Conservation (phyloP, 2,797 vertebrate genomes). For the Phylloscopus collybita region DNA sequence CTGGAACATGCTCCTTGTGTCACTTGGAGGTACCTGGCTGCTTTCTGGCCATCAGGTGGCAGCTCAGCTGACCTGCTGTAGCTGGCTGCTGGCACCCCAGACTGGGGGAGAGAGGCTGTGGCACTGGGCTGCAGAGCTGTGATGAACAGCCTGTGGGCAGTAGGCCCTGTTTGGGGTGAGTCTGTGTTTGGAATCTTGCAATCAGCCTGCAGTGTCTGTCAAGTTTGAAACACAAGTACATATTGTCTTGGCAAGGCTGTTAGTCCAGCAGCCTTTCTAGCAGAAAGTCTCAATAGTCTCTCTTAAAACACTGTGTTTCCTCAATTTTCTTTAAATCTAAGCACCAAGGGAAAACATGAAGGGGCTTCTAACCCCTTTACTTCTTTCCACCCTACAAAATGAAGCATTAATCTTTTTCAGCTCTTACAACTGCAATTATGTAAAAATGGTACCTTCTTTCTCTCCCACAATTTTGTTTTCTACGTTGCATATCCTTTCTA, state of each 20-base stretch:
- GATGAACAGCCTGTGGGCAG: neutral
- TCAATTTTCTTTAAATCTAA: neutral
- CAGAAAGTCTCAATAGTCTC: neutral
- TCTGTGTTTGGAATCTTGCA: neutral
- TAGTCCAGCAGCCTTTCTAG: neutral
- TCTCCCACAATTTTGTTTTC: neutral
- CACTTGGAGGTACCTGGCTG: neutral
- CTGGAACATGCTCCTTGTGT: neutral
- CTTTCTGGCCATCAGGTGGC: neutral
- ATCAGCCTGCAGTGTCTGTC: accelerated
- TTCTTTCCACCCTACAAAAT: neutral
- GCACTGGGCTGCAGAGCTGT: neutral
- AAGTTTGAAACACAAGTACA: neutral
- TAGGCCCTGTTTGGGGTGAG: accelerated
- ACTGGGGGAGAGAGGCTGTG: neutral
- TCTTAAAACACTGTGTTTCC: neutral
- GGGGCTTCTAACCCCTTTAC: neutral
- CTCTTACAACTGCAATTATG: neutral
- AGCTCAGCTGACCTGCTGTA: neutral
- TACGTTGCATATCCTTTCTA: neutral
- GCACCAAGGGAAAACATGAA: neutral
- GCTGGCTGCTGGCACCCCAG: neutral
- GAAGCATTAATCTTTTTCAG: neutral
- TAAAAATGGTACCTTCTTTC: neutral
- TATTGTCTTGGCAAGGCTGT: neutral